Conservation (phyloP, 2,113 vertebrate species). For the Nestor notabilis region DNA sequence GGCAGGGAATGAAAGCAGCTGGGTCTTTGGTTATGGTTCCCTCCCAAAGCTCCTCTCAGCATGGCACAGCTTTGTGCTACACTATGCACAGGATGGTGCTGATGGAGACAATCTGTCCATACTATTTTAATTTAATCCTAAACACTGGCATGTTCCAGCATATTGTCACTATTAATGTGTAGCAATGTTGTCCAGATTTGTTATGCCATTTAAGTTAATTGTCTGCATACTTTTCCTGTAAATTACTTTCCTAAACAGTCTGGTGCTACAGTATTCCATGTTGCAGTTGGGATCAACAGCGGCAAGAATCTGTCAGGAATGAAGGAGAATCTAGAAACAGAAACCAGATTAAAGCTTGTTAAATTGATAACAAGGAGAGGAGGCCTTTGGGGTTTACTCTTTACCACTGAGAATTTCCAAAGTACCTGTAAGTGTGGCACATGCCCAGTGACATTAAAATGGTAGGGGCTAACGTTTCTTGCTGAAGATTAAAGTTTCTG, state of each 20-base stretch:
- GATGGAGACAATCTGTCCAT: constrained; percentile 26
- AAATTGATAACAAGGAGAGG: neutral
- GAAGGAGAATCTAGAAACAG: neutral
- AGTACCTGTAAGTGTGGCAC: neutral
- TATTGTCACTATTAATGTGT: constrained; percentile 34
- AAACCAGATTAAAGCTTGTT: neutral
- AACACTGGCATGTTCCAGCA: neutral
- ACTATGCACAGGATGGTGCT: neutral
- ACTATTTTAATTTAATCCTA: constrained; percentile 30
- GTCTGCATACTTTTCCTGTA: constrained; percentile 7
- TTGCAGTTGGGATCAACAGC: neutral
- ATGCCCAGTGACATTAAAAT: neutral
- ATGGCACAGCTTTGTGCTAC: neutral
- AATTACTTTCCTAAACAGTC: constrained; percentile 8
- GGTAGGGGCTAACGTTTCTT: neutral
- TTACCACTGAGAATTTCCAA: neutral
- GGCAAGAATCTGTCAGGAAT: neutral
- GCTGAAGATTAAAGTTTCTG: neutral
- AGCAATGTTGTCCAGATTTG: constrained; percentile 16
- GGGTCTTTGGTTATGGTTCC: neutral
- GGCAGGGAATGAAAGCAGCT: neutral
- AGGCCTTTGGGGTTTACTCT: neutral
- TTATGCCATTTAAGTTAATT: constrained; percentile 30
- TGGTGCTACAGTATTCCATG: neutral
- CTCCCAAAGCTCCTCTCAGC: neutral